These are phyloP conservation scores for Tadarida brasiliensis DNA, from an alignment of 2,797 vertebrate species.

Conservation along the genomic window DNA sequence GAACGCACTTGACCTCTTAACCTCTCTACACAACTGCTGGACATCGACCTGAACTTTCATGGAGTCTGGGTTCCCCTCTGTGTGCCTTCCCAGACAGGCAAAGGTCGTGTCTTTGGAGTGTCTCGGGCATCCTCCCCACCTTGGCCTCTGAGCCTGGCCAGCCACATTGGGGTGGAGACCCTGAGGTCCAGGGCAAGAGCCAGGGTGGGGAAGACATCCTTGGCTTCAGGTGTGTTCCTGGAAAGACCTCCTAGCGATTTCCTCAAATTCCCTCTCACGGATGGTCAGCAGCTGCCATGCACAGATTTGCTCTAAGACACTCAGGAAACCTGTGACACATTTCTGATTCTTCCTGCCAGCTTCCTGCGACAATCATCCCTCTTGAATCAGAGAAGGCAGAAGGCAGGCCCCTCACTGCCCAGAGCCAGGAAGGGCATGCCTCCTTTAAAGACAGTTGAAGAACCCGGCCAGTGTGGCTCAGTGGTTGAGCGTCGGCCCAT, in stretches of 20 bases:
- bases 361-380: slow-evolving; percentile 38
- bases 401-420: neutral
- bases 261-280: slow-evolving; percentile 77
- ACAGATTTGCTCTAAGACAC: slow-evolving; percentile 67
- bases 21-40: neutral
- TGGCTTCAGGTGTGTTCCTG: slow-evolving; percentile 73
- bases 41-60: neutral
- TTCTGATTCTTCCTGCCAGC: slow-evolving; percentile 55
- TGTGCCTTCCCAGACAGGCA: neutral
- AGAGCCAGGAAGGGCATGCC: no score
- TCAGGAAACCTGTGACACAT: slow-evolving; percentile 68
- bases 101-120: neutral
- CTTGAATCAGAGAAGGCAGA: neutral
- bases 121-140: neutral
- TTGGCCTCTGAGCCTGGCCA: neutral
- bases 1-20: neutral
- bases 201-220: slow-evolving; percentile 63
- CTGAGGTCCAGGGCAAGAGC: slow-evolving; percentile 58
- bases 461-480: no score
- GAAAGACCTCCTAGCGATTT: slow-evolving; percentile 75
- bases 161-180: no score
- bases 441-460: neutral
- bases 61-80: neutral
- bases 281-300: slow-evolving; percentile 68
- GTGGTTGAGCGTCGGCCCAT: no score